Conservation (phyloP, 2,797 vertebrate species). For the Clamator glandarius region DNA sequence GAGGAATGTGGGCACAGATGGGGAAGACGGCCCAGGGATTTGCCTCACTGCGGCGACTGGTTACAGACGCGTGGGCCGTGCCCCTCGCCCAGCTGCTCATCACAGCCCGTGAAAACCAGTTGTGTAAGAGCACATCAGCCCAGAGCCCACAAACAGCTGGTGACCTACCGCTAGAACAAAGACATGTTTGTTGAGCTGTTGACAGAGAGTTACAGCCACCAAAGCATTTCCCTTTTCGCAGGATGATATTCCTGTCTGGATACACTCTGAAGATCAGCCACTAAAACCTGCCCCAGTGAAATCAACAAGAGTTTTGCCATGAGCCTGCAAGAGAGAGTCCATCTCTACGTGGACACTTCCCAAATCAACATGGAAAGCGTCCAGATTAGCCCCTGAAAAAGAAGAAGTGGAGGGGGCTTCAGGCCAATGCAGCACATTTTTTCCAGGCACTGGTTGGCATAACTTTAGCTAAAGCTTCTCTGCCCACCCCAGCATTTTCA, state of each 20-base stretch:
- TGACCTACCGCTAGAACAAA: too few relatives aligned
- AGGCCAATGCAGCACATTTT: neutral
- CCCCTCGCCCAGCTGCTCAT: neutral
- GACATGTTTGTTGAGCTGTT: rapidly evolving
- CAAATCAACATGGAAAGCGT: neutral
- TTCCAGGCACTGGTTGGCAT: neutral
- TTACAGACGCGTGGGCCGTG: rapidly evolving
- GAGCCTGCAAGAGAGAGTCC: neutral
- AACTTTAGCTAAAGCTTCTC: neutral
- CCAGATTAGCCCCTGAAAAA: neutral
- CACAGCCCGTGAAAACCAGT: neutral
- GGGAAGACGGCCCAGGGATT: too few relatives aligned
- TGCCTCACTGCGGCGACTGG: neutral
- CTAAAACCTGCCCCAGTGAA: neutral
- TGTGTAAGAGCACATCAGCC: neutral
- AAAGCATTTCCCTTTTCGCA: neutral
- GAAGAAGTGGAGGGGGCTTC: too few relatives aligned
- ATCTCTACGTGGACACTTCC: neutral
- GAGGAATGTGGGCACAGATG: neutral
- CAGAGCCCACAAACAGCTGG: neutral
- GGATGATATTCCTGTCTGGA: neutral
- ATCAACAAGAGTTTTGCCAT: neutral
- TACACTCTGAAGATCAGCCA: neutral
- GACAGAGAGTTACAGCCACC: neutral
- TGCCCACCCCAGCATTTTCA: neutral